Percentiles rank a stretch among this genome's conserved stretches.
Evolutionary conservation across 2,113 vertebrate species (phyloP).

Genomic region (Bungarus multicinctus): DNA sequence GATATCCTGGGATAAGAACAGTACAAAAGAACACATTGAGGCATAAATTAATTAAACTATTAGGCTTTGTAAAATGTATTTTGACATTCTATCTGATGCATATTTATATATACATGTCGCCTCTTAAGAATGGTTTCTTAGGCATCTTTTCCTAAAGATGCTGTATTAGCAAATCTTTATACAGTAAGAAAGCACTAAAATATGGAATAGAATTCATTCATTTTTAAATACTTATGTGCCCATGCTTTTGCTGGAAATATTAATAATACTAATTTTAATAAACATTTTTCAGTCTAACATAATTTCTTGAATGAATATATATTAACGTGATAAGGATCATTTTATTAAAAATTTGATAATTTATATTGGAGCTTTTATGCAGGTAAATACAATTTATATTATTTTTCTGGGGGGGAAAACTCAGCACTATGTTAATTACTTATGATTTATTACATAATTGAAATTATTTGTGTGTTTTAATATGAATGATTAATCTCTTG

Average conservation of each 20-base stretch:
- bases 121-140: neutral
- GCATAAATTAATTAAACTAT: neutral
- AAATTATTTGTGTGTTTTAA: neutral
- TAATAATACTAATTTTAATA: constrained; percentile 11
- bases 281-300: constrained; percentile 12
- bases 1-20: neutral
- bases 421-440: neutral
- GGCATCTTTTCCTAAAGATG: neutral
- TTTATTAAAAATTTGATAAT: constrained; percentile 22
- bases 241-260: neutral
- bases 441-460: neutral
- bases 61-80: neutral
- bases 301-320: constrained; percentile 29
- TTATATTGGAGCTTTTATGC: constrained; percentile 38
- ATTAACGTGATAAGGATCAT: constrained; percentile 20
- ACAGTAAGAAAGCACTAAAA: neutral
- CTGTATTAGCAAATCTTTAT: neutral
- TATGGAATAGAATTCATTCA: neutral
- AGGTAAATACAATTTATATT: neutral
- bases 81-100: neutral
- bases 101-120: no score
- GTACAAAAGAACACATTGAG: neutral
- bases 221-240: neutral
- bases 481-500: neutral
- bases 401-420: neutral